phyloP scores from a whole-genome alignment of 2,797 vertebrate species.

The Decapterus maruadsi region DNA sequence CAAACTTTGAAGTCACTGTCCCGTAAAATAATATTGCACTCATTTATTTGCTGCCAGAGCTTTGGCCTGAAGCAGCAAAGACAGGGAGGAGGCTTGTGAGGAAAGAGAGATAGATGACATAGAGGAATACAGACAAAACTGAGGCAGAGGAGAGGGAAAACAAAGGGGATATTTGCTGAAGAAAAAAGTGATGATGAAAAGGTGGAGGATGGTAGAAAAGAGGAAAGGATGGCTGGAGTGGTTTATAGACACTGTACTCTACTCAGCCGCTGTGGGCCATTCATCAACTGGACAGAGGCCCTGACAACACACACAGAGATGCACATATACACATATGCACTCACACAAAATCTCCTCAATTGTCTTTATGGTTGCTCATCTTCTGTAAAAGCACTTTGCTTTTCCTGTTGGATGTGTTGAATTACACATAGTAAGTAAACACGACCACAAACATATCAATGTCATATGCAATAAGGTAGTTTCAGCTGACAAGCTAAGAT shows the following conservation, averaged over 20 bases:
- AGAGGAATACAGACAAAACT: slow-evolving; percentile 33
- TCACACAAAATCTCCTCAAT: slow-evolving; percentile 40
- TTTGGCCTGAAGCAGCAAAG: slow-evolving; percentile 51
- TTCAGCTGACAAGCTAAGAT: slow-evolving; percentile 47
- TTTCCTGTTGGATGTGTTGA: no score
- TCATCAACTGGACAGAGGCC: slow-evolving; percentile 72
- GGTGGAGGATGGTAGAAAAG: slow-evolving; percentile 33
- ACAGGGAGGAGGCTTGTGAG: slow-evolving; percentile 23
- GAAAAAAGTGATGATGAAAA: slow-evolving; percentile 56
- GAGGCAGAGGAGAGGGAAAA: slow-evolving; percentile 9
- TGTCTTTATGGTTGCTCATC: slow-evolving; percentile 73
- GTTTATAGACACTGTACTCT: slow-evolving; percentile 73
- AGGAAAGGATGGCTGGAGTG: slow-evolving; percentile 28
- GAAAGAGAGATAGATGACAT: slow-evolving; percentile 33
- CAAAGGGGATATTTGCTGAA: slow-evolving; percentile 26
- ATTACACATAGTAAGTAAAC: slow-evolving; percentile 17
- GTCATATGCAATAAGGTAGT: slow-evolving; percentile 31
- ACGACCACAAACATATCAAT: slow-evolving; percentile 41
- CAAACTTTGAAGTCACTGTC: slow-evolving; percentile 65
- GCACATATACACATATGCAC: slow-evolving; percentile 47
- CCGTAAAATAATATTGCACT: slow-evolving; percentile 72
- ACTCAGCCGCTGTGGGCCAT: slow-evolving; percentile 56
- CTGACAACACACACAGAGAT: slow-evolving; percentile 43
- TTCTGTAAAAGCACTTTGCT: slow-evolving; percentile 75
- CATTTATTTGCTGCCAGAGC: slow-evolving; percentile 66